Evolutionary conservation across 1,140 invertebrate species (phyloP), one percentile per base, ranked within the genome.

Genomic region (Araneus ventricosus): DNA sequence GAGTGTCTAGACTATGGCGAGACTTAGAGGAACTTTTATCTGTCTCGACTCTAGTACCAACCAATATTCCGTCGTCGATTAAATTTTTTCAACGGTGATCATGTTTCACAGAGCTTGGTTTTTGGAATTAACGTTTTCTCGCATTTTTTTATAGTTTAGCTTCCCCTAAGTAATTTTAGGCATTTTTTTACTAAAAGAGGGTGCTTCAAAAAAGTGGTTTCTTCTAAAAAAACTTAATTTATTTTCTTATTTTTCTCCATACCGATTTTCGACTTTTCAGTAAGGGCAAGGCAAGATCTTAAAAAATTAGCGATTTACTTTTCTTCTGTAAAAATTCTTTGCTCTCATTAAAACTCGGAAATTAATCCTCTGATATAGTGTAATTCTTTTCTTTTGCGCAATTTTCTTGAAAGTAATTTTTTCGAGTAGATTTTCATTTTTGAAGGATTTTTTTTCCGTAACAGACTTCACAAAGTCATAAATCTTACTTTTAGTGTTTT

Each of bases 1-100:
- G 24, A n/a, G 22, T 37, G 84, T 86, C 84, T 86, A 86, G 84
- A 86, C 84, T 61, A 30, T 8, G 52, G 8, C 84, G 5, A 86
- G 84, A 86, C 84, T 24, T n/a, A 4, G 17, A 5, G 30, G n/a
- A 61, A 61, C 27, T 61, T 86, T 86, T 86, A 86, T 86, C 52
- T 22, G 84, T 86, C 84, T 86, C 24, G 80, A 1, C 39, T 45
- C 24, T 8, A 0, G 79, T 0, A 14, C n/a, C 20, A 10, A 27
- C 37, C 39, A 82, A 52, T 82, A 82, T 52, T 41, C 7, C 22
- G 39, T 39, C 39, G 5, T 0, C 70, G 30, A 4, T 20, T n/a
- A 27, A 52, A 45, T 52, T 82, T n/a, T n/a, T 52, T 52, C 24
- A 27, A 82, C 17, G 7, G 14, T 82, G 80, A 82, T 39, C 80